phyloP scores from a whole-genome alignment of 2,888 invertebrate species.

The Meta bourneti region DNA sequence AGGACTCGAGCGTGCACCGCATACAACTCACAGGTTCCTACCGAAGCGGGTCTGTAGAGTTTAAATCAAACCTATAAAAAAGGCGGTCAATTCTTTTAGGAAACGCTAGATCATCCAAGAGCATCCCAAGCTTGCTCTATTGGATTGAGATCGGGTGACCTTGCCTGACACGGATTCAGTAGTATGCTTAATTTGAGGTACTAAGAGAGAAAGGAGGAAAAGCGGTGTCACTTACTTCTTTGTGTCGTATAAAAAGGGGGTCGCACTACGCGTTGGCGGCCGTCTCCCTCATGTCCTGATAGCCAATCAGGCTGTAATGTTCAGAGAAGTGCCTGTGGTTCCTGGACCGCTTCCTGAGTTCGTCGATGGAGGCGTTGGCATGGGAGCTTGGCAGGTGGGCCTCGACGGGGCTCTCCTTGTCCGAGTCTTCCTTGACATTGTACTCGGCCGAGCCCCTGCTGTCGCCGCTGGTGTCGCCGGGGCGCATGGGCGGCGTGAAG shows the following conservation, averaged over 20 bases:
- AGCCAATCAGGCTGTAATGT: constrained; percentile 1
- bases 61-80: too few relatives aligned
- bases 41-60: too few relatives aligned
- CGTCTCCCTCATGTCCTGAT: constrained; percentile 47
- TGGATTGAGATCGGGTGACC: too few relatives aligned
- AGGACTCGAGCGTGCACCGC: too few relatives aligned
- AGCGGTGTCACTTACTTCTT: too few relatives aligned
- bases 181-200: too few relatives aligned
- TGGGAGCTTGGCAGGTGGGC: not conserved
- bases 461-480: constrained; percentile 59
- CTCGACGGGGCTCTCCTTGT: constrained; percentile 25
- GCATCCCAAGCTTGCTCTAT: too few relatives aligned
- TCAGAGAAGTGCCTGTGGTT: not conserved
- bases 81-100: too few relatives aligned
- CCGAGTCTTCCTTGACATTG: constrained; percentile 48
- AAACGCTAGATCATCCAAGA: too few relatives aligned
- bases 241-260: not conserved
- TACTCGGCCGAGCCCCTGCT: constrained; percentile 62
- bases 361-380: not conserved
- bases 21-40: too few relatives aligned
- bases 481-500: not conserved
- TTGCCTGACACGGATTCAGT: too few relatives aligned
- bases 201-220: too few relatives aligned
- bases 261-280: constrained; percentile 53
- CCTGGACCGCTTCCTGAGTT: constrained; percentile 12